Evolutionary conservation across 2,113 vertebrate species (phyloP), one percentile per base, ranked within the genome.

Genomic region (Neomonachus schauinslandi): DNA sequence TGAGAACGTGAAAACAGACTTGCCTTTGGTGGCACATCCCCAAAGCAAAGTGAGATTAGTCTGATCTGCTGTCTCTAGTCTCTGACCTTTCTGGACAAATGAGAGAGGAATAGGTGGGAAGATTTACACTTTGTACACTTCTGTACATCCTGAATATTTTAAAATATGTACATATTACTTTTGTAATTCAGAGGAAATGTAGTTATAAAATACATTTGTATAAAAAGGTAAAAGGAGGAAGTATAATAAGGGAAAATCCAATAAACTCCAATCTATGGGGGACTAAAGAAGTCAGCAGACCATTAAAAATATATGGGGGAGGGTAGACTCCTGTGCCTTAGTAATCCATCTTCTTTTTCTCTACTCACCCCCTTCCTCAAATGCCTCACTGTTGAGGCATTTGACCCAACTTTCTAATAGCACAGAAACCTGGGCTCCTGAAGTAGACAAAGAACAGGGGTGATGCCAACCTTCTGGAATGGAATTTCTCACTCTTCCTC

Each of bases 401-500:
- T 36, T 57, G 80, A 89, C 36, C n/a, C 71, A 90, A 55, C 57
- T 94, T 94, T 42, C 69, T 83, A 91, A 77, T 24, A 65, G 80
- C n/a, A 95, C 42, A 91, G 94, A 96, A 71, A 86, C 67, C 36
- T 51, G 33, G 39, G 21, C n/a, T 91, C 85, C 82, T 79, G 55
- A 94, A 95, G 87, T 6, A 55, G 36, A 92, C 90, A 94, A 88
- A 92, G 87, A 77, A 95, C 10, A 94, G 39, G 11, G 67, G 26
- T 77, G 72, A 88, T 92, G 96, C 74, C 97, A 96, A 88, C 53
- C 42, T 97, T 89, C 69, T 81, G 92, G 59, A 93, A 96, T 86
- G 84, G 59, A 96, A 95, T 88, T 91, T 96, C 76, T 93, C 76
- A 89, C 61, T 95, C 63, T 89, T 90, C 63, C 74, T 53, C 83